These are phyloP conservation scores for Oryzias woworae DNA, from an alignment of 2,113 vertebrate species.

Conservation along the genomic window DNA sequence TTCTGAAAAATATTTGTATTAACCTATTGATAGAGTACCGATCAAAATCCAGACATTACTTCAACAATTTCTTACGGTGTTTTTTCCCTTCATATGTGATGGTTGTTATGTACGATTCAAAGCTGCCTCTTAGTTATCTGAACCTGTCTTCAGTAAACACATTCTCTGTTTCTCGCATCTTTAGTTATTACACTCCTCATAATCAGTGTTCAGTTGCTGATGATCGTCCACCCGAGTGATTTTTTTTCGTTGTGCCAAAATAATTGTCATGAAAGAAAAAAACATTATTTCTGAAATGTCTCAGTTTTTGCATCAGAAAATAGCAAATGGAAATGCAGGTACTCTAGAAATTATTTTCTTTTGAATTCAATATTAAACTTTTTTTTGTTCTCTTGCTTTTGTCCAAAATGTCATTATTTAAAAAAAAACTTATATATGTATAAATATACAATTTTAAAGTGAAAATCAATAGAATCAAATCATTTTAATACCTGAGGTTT, in stretches of 20 bases:
- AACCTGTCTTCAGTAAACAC: slow-evolving; percentile 49
- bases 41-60: slow-evolving; percentile 20
- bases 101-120: slow-evolving; percentile 47
- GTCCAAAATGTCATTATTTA: not conserved
- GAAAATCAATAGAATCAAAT: not conserved
- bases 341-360: slow-evolving; percentile 7
- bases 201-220: slow-evolving; percentile 54
- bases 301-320: not conserved
- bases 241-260: slow-evolving; percentile 64
- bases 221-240: slow-evolving; percentile 41
- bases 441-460: too few species aligned
- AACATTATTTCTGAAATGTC: slow-evolving; percentile 27
- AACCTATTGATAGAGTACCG: slow-evolving; percentile 33
- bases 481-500: slow-evolving; percentile 8
- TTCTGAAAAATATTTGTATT: slow-evolving; percentile 18
- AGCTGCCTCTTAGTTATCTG: slow-evolving; percentile 41
- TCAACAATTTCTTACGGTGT: slow-evolving; percentile 26
- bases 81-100: slow-evolving; percentile 35
- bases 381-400: slow-evolving; percentile 1
- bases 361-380: not conserved
- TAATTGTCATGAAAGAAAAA: slow-evolving; percentile 50
- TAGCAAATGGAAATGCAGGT: not conserved
- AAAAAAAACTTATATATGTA: not conserved
- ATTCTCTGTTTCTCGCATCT: slow-evolving; percentile 33
- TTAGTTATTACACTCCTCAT: slow-evolving; percentile 41